Evolutionary conservation across 2,797 vertebrate species (phyloP), one percentile per base, ranked within the genome.

Genomic region (Bufotes viridis): DNA sequence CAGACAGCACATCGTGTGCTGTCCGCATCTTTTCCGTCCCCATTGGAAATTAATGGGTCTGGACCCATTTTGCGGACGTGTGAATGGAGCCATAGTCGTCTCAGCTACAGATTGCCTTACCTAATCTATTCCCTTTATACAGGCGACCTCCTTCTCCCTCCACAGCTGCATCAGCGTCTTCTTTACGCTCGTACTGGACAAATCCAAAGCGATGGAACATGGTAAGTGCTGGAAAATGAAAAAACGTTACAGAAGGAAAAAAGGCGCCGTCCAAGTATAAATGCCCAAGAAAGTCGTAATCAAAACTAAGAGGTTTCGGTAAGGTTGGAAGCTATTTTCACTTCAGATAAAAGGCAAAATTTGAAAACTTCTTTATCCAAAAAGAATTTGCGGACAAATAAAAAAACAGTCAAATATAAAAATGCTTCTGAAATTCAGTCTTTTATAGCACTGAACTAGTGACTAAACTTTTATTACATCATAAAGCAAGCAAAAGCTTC

Each of bases 41-140:
- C n/a, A n/a, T n/a, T n/a, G n/a, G n/a, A n/a, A n/a, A n/a, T n/a
- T n/a, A n/a, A n/a, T n/a, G 8, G 2, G 1, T 63, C 4, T n/a
- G 8, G 7, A 22, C 11, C 18, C 3, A 61, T 22, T 63, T 10
- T 5, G n/a, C 5, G n/a, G n/a, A 10, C n/a, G n/a, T 63, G 22
- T 63, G 2, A 22, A 55, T 55, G 53, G 53, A 17, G 5, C 1
- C 17, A 1, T 20, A 17, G 58, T 60, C 58, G 11, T 55, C 9
- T 18, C 15, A 18, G 58, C 69, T 42, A 74, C 7, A 75, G 11
- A 22, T 53, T 53, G 67, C 90, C 96, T 97, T 96, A 97, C 96
- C 97, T 97, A 97, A 95, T 97, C 97, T 96, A 97, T 95, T 96
- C 93, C 95, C 93, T 97, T 95, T 96, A 97, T 95, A 97, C 95